phyloP scores from a whole-genome alignment of 2,113 vertebrate genomes.

The Osmerus mordax region DNA sequence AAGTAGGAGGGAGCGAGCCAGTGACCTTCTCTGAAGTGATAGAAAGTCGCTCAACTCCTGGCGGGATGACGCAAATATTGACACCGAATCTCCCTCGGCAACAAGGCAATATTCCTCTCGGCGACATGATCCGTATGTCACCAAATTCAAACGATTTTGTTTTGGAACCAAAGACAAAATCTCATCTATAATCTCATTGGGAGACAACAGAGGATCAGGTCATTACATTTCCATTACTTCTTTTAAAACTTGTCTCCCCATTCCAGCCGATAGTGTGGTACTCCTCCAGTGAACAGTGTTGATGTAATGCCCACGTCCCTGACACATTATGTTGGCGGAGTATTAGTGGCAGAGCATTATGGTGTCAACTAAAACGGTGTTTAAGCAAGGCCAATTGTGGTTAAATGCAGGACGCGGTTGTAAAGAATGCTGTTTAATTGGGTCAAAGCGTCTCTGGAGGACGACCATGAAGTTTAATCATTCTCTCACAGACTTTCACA shows the following conservation, averaged over 20 bases:
- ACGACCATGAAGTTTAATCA: constrained; percentile 26
- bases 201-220: no score
- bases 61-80: constrained; percentile 16
- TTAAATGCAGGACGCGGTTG: constrained; percentile 12
- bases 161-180: constrained; percentile 13
- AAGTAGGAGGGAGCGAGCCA: not conserved
- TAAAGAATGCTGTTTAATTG: constrained; percentile 36
- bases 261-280: no score
- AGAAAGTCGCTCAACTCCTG: not conserved
- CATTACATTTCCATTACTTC: no score
- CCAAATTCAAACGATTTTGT: constrained; percentile 28
- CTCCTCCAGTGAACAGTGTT: no score
- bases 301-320: no score
- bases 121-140: not conserved
- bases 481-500: constrained; percentile 12
- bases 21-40: not conserved
- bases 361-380: constrained; percentile 22
- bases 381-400: constrained; percentile 12
- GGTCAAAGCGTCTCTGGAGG: constrained; percentile 38
- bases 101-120: not conserved
- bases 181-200: not conserved
- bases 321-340: no score
- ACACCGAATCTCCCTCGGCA: constrained; percentile 19
- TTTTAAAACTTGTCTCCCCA: no score
- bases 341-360: not conserved